phyloP scores from a whole-genome alignment of 1,140 invertebrate species.

The Drosophila nigromelanica region DNA sequence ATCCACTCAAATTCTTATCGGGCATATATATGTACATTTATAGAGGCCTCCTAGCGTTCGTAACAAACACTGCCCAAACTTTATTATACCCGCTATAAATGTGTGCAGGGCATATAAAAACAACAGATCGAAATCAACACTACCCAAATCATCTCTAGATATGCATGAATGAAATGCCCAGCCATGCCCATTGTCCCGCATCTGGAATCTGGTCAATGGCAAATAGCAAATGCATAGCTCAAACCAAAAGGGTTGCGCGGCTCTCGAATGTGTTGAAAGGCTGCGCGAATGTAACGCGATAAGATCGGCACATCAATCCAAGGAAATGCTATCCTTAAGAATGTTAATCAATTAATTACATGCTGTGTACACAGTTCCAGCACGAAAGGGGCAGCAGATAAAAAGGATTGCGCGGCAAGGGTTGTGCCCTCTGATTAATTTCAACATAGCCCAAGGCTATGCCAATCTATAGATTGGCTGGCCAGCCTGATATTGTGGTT shows the following conservation, averaged over 20 bases:
- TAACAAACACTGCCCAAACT: not conserved
- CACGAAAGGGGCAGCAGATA: conserved; percentile 2
- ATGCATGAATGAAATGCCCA: conserved; percentile 48
- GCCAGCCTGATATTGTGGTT: conserved; percentile 39
- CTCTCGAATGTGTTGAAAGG: conserved; percentile 57
- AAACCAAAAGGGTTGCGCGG: conserved; percentile 58
- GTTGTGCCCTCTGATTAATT: conserved; percentile 67
- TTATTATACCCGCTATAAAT: not conserved
- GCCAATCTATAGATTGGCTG: conserved; percentile 57
- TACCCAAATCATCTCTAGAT: conserved; percentile 31
- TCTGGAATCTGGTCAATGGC: conserved; percentile 61
- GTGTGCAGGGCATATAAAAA: not conserved
- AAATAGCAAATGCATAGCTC: conserved; percentile 17
- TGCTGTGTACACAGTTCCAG: conserved; percentile 53
- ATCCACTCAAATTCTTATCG: no score
- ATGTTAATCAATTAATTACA: conserved; percentile 83
- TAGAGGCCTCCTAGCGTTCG: no score
- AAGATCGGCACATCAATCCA: conserved; percentile 76
- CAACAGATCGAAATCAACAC: conserved; percentile 50
- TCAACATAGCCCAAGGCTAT: conserved; percentile 68
- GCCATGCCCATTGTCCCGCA: conserved; percentile 45
- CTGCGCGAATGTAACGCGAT: conserved; percentile 72
- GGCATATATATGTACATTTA: no score
- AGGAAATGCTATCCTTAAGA: conserved; percentile 72
- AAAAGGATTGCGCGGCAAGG: conserved; percentile 60